Evolutionary conservation across 2,888 invertebrate genomes (phyloP), one percentile per base, ranked within the genome.

Genomic region (Eristalinus sepulchralis): DNA sequence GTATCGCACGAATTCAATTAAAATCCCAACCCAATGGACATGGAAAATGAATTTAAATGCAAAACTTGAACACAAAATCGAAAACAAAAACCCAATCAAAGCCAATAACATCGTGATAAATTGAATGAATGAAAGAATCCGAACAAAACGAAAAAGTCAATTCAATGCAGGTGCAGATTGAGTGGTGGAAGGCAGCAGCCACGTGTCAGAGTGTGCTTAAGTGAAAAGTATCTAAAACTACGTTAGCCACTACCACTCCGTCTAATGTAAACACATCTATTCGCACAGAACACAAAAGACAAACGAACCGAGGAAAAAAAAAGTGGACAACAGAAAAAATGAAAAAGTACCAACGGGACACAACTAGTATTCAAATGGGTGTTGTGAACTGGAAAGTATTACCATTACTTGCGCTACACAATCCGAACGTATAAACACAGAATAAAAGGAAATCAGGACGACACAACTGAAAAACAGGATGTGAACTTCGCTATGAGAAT

Each of bases 331-430:
- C 0, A 1, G 17, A n/a, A 47, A 47, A n/a, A 47, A 5, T 10
- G 31, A 63, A 31, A 62, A 33, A 17, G 8, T n/a, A n/a, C n/a
- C n/a, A 62, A 78, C 36, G 24, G 22, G 8, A 39, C 63, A 78
- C 39, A 59, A 71, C 55, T 47, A 47, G 47, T 64, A 31, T 60
- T 60, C 33, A 68, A 67, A 68, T 60, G 64, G 17, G 55, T 75
- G 47, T 75, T 66, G 57, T 75, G 36, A 73, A 75, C 57, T 64
- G 24, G 39, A 68, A 68, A 60, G 55, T 34, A 55, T 57, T 71
- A 34, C 27, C 10, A 59, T 17, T 11, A 4, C 57, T 77, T 62
- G 33, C 53, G 33, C 70, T 70, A 78, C 53, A 27, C 39, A 57
- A 60, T 39, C 34, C 39, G 39, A 55, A 78, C 9, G 13, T 34